A percentile compares a stretch with the other conserved stretches of the same genome.
Conservation (phyloP, 2,888 invertebrate genomes). For the Trachelus tabidus region DNA sequence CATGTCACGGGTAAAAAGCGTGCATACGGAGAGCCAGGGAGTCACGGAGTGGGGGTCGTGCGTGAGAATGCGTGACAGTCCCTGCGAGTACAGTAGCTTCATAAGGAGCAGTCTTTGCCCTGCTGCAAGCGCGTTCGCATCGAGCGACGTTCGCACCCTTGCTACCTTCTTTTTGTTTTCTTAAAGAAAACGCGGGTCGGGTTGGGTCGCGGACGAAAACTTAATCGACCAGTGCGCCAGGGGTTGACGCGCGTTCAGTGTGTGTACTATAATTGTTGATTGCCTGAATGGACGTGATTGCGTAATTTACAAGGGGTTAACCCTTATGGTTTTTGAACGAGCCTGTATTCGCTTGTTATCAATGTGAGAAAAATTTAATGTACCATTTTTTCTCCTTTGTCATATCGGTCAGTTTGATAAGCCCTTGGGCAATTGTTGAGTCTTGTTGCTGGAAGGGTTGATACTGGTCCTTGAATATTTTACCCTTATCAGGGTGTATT, state of each 20-base stretch:
- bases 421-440: background rate
- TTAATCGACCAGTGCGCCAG: background rate
- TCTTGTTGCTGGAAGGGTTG: background rate
- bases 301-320: background rate
- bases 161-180: too few species aligned
- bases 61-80: slow-evolving; percentile 33
- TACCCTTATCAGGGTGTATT: background rate
- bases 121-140: slow-evolving; percentile 47
- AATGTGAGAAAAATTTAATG: background rate
- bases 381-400: background rate
- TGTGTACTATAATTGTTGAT: background rate
- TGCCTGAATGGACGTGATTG: too few species aligned
- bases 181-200: background rate
- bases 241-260: background rate
- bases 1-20: background rate
- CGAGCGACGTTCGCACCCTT: slow-evolving; percentile 31
- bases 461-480: background rate
- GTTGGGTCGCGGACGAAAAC: background rate
- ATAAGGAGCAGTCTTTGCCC: slow-evolving; percentile 51
- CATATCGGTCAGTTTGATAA: background rate
- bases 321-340: background rate
- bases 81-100: slow-evolving; percentile 43
- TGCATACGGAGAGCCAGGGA: background rate
- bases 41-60: slow-evolving; percentile 6
- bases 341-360: background rate